Percentiles rank a stretch among this genome's conserved stretches.
Evolutionary conservation across 2,113 vertebrate genomes (phyloP).

Genomic region (Malurus cyaneus): DNA sequence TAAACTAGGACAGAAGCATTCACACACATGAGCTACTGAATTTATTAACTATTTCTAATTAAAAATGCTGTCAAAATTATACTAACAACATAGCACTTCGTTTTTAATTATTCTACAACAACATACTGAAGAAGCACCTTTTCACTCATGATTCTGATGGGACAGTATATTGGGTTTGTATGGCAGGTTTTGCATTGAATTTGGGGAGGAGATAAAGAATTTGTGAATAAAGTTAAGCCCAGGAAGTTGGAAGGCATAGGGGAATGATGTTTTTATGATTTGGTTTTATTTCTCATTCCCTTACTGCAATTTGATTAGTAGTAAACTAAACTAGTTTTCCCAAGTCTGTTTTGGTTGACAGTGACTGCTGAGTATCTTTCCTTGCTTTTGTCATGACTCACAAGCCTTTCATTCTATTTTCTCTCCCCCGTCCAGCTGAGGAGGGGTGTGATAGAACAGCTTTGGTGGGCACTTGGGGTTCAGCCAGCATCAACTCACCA

Average conservation of each 20-base stretch:
- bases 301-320: not conserved
- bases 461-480: not conserved
- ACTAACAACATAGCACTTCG: not conserved
- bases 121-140: not conserved
- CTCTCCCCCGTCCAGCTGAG: not conserved
- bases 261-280: not conserved
- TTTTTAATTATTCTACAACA: not conserved
- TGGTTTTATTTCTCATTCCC: not conserved
- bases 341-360: not conserved
- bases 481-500: not conserved
- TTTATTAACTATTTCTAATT: not conserved
- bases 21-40: not conserved
- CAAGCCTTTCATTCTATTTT: fast-evolving
- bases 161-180: not conserved
- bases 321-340: not conserved
- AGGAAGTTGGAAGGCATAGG: not conserved
- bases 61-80: not conserved
- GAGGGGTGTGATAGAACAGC: not conserved
- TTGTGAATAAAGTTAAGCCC: not conserved
- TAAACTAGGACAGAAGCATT: not conserved
- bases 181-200: not conserved
- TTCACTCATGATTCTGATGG: constrained; percentile 23
- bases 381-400: fast-evolving
- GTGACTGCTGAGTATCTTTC: not conserved
- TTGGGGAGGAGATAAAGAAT: not conserved